These are phyloP conservation scores for Exaiptasia diaphana DNA, from an alignment of 64 coral and sea anemone species.

Conservation along the genomic window DNA sequence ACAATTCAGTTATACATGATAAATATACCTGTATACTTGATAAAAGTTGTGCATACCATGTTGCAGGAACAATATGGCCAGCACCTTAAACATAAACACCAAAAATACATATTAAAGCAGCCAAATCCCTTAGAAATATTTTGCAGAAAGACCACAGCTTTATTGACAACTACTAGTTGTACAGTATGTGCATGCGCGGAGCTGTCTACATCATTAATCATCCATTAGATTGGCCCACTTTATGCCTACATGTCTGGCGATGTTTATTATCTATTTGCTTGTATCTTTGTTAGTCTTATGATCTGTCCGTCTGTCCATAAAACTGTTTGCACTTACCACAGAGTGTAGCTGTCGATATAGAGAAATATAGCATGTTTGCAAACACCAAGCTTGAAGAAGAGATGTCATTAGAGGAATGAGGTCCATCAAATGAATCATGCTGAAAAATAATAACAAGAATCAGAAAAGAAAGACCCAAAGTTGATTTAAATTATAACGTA, in stretches of 20 bases:
- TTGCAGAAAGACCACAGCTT: not conserved
- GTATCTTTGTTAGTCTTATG: no score
- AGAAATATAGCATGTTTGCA: slow-evolving; percentile 52
- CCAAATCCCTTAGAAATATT: no score
- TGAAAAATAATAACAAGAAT: not conserved
- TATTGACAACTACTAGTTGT: not conserved
- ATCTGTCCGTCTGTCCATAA: no score
- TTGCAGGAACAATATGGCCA: slow-evolving; percentile 29
- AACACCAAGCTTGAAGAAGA: not conserved
- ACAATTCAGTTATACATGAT: not conserved
- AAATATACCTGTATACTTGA: slow-evolving; percentile 64
- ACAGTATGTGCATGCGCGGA: not conserved
- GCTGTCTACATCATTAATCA: not conserved
- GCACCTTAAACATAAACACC: slow-evolving; percentile 21
- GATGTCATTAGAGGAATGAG: not conserved
- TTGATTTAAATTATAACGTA: no score
- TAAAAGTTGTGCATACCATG: slow-evolving; percentile 69
- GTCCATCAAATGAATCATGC: slow-evolving; percentile 15
- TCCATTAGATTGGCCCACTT: not conserved
- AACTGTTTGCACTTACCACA: slow-evolving; percentile 37
- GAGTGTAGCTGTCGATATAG: slow-evolving; percentile 39
- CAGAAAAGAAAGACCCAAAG: no score
- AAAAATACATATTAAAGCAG: not conserved
- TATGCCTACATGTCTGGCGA: not conserved
- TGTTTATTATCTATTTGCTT: not conserved